Evolutionary conservation across 2,888 invertebrate species (phyloP), one percentile per base, ranked within the genome.

Genomic region (Xanthostigma xanthostigma): DNA sequence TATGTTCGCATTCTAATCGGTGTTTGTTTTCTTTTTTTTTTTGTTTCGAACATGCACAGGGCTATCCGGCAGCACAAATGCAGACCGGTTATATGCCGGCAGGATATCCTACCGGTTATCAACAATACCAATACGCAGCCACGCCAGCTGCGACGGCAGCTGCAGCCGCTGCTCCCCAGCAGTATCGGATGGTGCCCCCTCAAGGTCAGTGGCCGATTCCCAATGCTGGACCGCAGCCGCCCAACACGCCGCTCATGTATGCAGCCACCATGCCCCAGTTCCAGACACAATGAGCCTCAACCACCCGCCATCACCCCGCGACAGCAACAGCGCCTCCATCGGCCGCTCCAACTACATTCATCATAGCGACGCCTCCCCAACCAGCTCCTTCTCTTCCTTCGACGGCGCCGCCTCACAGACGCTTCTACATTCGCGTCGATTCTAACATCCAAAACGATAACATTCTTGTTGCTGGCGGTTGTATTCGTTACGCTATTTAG

Each of bases 211-310:
- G 65, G 64, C 53, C 62, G 17, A 63, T 61, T 46, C 65, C 64
- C 46, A 50, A 50, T 37, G 49, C 53, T 13, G 51, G 48, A 11
- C 59, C 59, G 12, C 63, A 63, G 44, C 78, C 64, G 62, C 66
- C 61, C 58, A 69, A 64, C 71, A 77, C 66, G 75, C 62, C 74
- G 54, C 67, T 75, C 60, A 72, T 78, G 55, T 78, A 83, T 80
- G 83, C 82, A 61, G 71, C 73, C 63, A 75, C 81, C 66, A 82
- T 87, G 75, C 84, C 83, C 64, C 84, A 88, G 73, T 89, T 87
- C 72, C 87, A 84, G 63, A 79, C 86, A 68, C 88, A 89, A 83
- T 88, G 86, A 81, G 69, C 53, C 34, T 49, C 45, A 34, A 36
- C 33, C 38, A 3, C 12, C 13, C 13, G 38, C 38, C n/a, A 38